phyloP scores from a whole-genome alignment of 2,888 invertebrate genomes.

The Dryobotodes eremita region DNA sequence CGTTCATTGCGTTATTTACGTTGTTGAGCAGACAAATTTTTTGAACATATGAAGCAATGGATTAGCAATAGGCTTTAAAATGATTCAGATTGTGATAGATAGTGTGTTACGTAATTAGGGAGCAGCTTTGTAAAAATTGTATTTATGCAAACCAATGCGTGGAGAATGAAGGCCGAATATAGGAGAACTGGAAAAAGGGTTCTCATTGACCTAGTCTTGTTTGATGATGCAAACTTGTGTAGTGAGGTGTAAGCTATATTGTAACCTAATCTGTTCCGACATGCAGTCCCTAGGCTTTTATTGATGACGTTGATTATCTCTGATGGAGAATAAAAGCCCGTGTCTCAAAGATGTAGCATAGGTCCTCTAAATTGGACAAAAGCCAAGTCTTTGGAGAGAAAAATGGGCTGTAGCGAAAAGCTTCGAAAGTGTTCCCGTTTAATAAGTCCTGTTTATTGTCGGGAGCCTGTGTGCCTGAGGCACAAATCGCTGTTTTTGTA shows the following conservation, averaged over 20 bases:
- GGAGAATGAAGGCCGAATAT: conserved; percentile 26
- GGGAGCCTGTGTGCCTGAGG: background rate
- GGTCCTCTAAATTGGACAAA: conserved; percentile 30
- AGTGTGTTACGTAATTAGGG: no score
- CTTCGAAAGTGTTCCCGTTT: background rate
- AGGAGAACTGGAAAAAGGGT: conserved; percentile 15
- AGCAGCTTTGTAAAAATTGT: conserved; percentile 22
- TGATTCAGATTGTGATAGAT: no score
- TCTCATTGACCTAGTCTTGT: conserved; percentile 4
- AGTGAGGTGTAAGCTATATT: background rate
- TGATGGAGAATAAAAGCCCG: conserved; percentile 37
- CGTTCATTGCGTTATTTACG: no score
- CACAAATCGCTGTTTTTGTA: background rate
- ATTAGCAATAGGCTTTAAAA: no score
- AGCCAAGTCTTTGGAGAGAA: conserved; percentile 12
- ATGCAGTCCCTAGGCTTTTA: conserved; percentile 26
- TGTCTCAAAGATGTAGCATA: conserved; percentile 15
- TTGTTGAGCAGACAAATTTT: no score
- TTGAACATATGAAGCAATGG: no score
- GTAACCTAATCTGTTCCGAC: conserved; percentile 15
- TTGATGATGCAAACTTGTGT: conserved; percentile 6
- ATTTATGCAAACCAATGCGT: conserved; percentile 44
- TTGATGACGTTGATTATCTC: conserved; percentile 53
- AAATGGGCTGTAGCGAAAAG: conserved; percentile 4
- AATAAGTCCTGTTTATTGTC: conserved; percentile 4